Evolutionary conservation across 2,797 vertebrate genomes (phyloP).

Genomic region (Spondyliosoma cantharus): DNA sequence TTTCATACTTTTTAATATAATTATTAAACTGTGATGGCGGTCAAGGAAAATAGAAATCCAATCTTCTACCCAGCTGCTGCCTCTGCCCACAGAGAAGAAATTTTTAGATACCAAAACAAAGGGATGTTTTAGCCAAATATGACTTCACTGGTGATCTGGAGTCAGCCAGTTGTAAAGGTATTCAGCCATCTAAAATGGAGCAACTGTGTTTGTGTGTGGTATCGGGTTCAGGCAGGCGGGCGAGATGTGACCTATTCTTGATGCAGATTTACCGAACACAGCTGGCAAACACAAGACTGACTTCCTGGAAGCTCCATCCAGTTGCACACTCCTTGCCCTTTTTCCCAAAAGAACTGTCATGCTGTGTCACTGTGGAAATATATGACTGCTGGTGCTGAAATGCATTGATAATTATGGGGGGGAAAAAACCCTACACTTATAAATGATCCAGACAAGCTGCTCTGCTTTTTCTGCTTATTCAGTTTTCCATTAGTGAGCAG

Average conservation of each 20-base stretch:
- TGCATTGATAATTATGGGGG: slow-evolving; percentile 58
- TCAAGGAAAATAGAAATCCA: slow-evolving; percentile 19
- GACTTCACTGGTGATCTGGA: slow-evolving; percentile 57
- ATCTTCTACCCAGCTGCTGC: slow-evolving; percentile 30
- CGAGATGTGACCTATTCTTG: slow-evolving; percentile 63
- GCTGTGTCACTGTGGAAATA: slow-evolving; percentile 75
- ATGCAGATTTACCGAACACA: slow-evolving; percentile 70
- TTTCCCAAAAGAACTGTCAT: slow-evolving; percentile 66
- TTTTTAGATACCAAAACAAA: slow-evolving; percentile 62
- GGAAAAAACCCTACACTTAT: slow-evolving; percentile 62
- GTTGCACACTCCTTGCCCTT: slow-evolving; percentile 40
- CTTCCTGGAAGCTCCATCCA: slow-evolving; percentile 74
- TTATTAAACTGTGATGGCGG: not conserved
- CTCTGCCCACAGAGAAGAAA: slow-evolving; percentile 33
- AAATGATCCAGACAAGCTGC: slow-evolving; percentile 57
- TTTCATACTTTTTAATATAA: not conserved
- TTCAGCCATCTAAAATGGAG: slow-evolving; percentile 19
- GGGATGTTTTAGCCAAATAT: slow-evolving; percentile 37
- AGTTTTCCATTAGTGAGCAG: slow-evolving; percentile 51
- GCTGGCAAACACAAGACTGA: slow-evolving; percentile 65
- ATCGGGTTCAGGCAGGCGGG: slow-evolving; percentile 41
- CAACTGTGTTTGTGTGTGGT: slow-evolving; percentile 15
- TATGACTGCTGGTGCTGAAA: slow-evolving; percentile 57
- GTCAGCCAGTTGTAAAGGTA: slow-evolving; percentile 36
- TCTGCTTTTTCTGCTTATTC: slow-evolving; percentile 53